Conservation (phyloP, 2,888 invertebrate species). For the Acronicta alni region DNA sequence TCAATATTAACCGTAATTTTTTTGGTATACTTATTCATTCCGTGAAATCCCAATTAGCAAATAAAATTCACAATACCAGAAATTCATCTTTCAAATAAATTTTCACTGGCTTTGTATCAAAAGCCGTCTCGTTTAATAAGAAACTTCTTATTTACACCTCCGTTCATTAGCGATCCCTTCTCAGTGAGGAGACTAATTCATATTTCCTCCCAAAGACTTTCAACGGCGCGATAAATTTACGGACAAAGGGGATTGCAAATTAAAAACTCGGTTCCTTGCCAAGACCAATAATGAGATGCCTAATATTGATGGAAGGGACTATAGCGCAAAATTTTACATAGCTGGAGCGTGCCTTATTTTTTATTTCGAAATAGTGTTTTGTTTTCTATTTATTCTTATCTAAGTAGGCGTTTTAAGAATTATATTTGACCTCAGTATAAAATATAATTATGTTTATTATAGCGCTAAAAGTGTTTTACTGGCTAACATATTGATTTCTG, state of each 20-base stretch:
- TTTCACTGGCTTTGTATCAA: conserved; percentile 48
- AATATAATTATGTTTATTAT: no score
- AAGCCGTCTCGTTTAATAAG: conserved; percentile 53
- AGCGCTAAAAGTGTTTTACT: no score
- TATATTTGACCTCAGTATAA: no score
- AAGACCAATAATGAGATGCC: conserved; percentile 72
- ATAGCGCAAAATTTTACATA: conserved; percentile 23
- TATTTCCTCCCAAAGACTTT: conserved; percentile 80
- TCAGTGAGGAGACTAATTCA: conserved; percentile 80
- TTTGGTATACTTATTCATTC: neutral
- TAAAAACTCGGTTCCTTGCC: conserved; percentile 80
- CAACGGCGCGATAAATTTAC: conserved; percentile 81
- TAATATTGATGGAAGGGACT: conserved; percentile 64
- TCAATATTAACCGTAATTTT: neutral
- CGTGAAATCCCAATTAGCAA: conserved; percentile 28
- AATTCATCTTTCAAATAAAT: conserved; percentile 35
- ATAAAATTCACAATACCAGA: conserved; percentile 13
- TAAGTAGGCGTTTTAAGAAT: neutral
- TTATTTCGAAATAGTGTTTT: neutral
- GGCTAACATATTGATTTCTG: no score
- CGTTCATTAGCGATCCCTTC: conserved; percentile 74
- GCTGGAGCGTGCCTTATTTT: conserved; percentile 13
- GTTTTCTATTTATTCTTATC: neutral
- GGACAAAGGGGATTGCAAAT: conserved; percentile 83
- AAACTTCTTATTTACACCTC: conserved; percentile 62